Percentiles rank a stretch among this genome's conserved stretches.
phyloP scores from a whole-genome alignment of 2,888 invertebrate species.

The Acanthosepion pharaonis region DNA sequence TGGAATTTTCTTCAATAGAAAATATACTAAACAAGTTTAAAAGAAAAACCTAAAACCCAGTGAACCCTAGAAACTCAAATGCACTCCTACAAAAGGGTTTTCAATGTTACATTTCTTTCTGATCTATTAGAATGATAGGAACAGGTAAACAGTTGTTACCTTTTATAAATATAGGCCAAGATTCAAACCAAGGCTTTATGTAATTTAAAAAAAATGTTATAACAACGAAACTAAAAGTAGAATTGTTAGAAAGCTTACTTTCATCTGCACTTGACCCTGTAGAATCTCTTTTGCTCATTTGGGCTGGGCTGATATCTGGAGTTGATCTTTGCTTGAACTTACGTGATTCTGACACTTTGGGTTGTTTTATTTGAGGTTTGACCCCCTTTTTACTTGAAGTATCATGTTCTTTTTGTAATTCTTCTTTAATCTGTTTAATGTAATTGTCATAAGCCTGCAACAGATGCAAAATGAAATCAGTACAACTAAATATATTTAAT shows the following conservation, averaged over 20 bases:
- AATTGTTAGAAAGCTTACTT: neutral
- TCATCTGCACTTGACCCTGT: constrained; percentile 23
- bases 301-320: constrained; percentile 53
- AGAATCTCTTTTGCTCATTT: constrained; percentile 46
- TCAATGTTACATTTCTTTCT: too few species aligned
- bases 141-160: too few species aligned
- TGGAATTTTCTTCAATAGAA: too few species aligned
- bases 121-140: too few species aligned
- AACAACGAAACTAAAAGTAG: neutral
- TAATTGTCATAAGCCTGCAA: constrained; percentile 73
- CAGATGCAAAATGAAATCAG: neutral
- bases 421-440: constrained; percentile 70
- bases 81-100: too few species aligned
- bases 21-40: too few species aligned
- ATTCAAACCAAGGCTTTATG: too few species aligned
- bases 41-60: too few species aligned
- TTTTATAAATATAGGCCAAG: too few species aligned
- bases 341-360: constrained; percentile 60
- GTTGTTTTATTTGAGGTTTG: constrained; percentile 76
- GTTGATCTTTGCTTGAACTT: neutral
- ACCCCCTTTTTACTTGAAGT: constrained; percentile 64
- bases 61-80: too few species aligned
- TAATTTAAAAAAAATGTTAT: neutral
- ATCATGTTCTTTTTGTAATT: constrained; percentile 74
- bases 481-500: neutral